Percentiles rank a stretch among this genome's conserved stretches.
phyloP scores from a whole-genome alignment of 2,888 invertebrate species.

The Endotricha flammealis region DNA sequence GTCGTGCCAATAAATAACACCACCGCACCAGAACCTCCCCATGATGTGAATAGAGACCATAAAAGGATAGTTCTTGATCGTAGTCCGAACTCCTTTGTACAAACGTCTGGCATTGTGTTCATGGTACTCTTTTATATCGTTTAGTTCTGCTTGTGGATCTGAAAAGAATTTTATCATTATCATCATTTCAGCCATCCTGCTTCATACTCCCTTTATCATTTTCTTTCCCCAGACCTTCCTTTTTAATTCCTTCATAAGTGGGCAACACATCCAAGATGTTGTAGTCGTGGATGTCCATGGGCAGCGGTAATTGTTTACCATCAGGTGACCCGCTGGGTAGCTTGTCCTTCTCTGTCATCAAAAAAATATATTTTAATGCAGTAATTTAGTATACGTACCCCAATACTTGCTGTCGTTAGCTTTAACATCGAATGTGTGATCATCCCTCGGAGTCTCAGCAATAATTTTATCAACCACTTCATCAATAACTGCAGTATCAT shows the following conservation, averaged over 20 bases:
- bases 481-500: constrained; percentile 33
- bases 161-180: no score
- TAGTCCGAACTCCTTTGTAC: constrained; percentile 54
- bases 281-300: no score
- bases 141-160: constrained; percentile 58
- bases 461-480: constrained; percentile 51
- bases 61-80: constrained; percentile 54
- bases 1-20: constrained; percentile 51
- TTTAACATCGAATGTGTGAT: constrained; percentile 37
- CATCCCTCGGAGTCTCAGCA: constrained; percentile 42
- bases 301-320: no score
- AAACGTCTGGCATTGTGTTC: constrained; percentile 48
- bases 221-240: no score
- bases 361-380: not conserved
- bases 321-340: no score
- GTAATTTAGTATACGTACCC: constrained; percentile 37
- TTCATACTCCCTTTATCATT: no score
- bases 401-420: constrained; percentile 46
- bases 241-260: no score
- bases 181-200: no score
- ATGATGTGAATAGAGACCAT: constrained; percentile 63
- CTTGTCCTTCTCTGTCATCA: no score
- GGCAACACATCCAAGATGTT: no score
- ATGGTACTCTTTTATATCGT: constrained; percentile 46
- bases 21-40: constrained; percentile 68